Evolutionary conservation across 1,140 invertebrate genomes (phyloP).

Genomic region (Cydia amplana): DNA sequence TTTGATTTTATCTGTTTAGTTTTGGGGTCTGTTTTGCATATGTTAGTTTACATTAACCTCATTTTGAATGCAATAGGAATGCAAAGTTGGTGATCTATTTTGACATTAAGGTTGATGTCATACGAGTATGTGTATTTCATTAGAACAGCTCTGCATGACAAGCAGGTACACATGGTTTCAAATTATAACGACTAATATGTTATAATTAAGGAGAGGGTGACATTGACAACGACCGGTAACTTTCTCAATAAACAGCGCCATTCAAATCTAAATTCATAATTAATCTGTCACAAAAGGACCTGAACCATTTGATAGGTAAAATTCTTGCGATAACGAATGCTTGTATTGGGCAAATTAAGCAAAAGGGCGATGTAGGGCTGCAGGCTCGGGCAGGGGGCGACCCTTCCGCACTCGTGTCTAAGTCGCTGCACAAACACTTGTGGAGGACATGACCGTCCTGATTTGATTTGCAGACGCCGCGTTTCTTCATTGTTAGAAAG

Average conservation of each 20-base stretch:
- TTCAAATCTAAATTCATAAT: not conserved
- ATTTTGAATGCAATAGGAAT: not conserved
- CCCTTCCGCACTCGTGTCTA: constrained; percentile 51
- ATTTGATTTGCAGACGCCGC: constrained; percentile 40
- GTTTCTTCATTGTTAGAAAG: constrained; percentile 29
- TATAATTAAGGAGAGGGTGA: not conserved
- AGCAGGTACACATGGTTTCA: too few relatives aligned
- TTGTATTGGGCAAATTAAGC: constrained; percentile 44
- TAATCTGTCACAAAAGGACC: not conserved
- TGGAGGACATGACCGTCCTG: constrained; percentile 35
- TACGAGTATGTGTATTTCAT: not conserved
- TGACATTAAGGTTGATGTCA: not conserved
- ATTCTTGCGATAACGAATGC: constrained; percentile 17
- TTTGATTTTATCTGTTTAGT: not conserved
- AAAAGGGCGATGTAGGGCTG: constrained; percentile 30
- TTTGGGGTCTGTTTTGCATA: not conserved
- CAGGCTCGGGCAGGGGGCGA: constrained; percentile 41
- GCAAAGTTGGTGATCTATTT: not conserved
- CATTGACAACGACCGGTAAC: not conserved
- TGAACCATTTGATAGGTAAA: constrained; percentile 13
- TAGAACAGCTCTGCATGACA: not conserved
- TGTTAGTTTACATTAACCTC: not conserved
- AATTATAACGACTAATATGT: not conserved
- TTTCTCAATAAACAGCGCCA: not conserved
- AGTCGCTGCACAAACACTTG: constrained; percentile 52